A percentile compares a stretch with the other conserved stretches of the same genome.
These are phyloP conservation scores for Gila robusta DNA, from an alignment of 2,797 vertebrate species.

Conservation along the genomic window DNA sequence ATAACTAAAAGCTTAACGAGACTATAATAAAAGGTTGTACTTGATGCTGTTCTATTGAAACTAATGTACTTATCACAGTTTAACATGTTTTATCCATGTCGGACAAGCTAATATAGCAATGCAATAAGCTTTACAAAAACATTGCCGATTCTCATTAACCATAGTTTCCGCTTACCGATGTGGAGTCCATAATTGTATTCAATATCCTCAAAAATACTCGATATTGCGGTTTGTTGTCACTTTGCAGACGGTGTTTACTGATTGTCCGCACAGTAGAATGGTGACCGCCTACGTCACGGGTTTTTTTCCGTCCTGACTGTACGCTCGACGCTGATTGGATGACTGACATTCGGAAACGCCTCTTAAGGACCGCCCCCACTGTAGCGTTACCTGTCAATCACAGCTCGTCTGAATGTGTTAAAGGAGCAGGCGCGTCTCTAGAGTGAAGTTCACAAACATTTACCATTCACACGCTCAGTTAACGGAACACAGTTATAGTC, in stretches of 20 bases:
- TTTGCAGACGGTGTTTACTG: slow-evolving; percentile 40
- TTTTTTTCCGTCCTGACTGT: not conserved
- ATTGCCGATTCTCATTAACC: not conserved
- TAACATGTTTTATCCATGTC: slow-evolving; percentile 8
- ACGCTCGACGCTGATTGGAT: slow-evolving; percentile 29
- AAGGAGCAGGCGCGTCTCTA: not conserved
- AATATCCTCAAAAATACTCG: not conserved
- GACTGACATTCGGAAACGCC: not conserved
- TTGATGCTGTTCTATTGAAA: not conserved
- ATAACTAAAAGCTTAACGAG: not conserved
- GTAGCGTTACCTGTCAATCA: not conserved
- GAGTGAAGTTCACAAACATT: not conserved
- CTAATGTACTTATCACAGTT: not conserved
- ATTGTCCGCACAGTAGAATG: slow-evolving; percentile 42
- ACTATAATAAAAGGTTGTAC: not conserved
- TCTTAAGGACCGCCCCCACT: not conserved
- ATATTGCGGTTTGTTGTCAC: slow-evolving; percentile 31
- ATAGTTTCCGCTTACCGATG: slow-evolving; percentile 23
- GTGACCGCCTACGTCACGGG: slow-evolving; percentile 16
- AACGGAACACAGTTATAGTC: not conserved
- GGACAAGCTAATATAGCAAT: not conserved
- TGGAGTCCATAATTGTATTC: slow-evolving; percentile 25
- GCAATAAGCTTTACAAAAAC: not conserved
- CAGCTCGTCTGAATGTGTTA: not conserved
- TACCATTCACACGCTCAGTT: no score